Percentiles rank a stretch among this genome's conserved stretches.
These are phyloP conservation scores for Clamator glandarius DNA, from an alignment of 2,797 vertebrate species.

Conservation along the genomic window DNA sequence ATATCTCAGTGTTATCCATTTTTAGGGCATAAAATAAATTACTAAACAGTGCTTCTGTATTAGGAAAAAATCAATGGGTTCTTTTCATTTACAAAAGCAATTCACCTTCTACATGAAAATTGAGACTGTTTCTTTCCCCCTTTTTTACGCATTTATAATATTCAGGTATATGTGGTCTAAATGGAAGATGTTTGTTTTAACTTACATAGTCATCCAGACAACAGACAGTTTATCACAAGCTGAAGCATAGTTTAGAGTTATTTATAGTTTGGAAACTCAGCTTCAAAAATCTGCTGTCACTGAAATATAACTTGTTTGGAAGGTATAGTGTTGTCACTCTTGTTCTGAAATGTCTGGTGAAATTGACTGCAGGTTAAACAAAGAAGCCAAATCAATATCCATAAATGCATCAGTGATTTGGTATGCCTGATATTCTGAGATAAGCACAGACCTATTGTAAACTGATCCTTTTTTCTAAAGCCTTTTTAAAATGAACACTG, in stretches of 20 bases:
- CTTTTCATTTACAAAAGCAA: neutral
- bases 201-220: neutral
- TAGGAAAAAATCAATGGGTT: neutral
- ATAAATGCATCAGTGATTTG: neutral
- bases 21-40: neutral
- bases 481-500: neutral
- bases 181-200: neutral
- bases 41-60: neutral
- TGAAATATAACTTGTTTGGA: neutral
- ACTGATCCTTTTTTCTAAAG: neutral
- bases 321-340: neutral
- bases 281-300: neutral
- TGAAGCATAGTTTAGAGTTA: neutral
- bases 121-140: neutral
- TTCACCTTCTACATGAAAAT: neutral
- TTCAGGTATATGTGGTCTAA: neutral
- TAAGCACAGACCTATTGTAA: neutral
- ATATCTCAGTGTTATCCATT: neutral
- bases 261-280: neutral
- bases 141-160: neutral
- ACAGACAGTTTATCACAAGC: neutral
- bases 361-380: neutral
- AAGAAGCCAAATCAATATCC: neutral
- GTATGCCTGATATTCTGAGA: neutral
- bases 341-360: neutral